Percentiles rank a stretch among this genome's conserved stretches.
These are phyloP conservation scores for Tinea trinotella DNA, from an alignment of 2,888 invertebrate genomes.

Conservation along the genomic window DNA sequence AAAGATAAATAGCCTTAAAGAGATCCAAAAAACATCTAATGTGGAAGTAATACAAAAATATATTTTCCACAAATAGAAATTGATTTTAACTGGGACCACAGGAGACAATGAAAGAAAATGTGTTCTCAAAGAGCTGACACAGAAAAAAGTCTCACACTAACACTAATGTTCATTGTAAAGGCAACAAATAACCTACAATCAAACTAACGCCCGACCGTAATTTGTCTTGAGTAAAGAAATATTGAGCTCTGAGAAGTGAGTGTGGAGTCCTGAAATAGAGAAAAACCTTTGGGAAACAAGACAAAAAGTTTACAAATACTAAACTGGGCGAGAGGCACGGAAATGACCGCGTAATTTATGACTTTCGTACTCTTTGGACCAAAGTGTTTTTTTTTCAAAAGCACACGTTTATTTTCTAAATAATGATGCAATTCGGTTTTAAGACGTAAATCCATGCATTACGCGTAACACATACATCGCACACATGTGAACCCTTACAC, in stretches of 20 bases:
- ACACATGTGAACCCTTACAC: neutral
- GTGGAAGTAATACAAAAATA: neutral
- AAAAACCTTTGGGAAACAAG: constrained; percentile 18
- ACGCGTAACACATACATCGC: too few relatives aligned
- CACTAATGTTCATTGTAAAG: constrained; percentile 66
- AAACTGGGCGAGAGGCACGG: constrained; percentile 11
- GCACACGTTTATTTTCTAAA: neutral
- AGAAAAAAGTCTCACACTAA: constrained; percentile 32
- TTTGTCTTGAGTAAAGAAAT: constrained; percentile 61
- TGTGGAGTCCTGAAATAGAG: constrained; percentile 29
- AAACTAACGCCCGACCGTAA: constrained; percentile 65
- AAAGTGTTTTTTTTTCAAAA: constrained; percentile 3
- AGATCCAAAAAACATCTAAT: neutral
- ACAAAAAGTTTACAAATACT: constrained; percentile 18
- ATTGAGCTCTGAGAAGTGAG: constrained; percentile 45
- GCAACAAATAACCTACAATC: constrained; percentile 67
- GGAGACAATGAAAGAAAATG: constrained; percentile 15
- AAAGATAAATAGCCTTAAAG: too few relatives aligned
- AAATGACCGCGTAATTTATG: constrained; percentile 17
- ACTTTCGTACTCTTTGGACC: neutral
- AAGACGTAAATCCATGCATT: too few relatives aligned
- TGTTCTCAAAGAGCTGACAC: constrained; percentile 25
- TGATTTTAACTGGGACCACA: constrained; percentile 3
- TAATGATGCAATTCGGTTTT: too few relatives aligned
- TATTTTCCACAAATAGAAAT: constrained; percentile 8